phyloP scores from a whole-genome alignment of 2,797 vertebrate species.

The Percopsis omiscomaycus region DNA sequence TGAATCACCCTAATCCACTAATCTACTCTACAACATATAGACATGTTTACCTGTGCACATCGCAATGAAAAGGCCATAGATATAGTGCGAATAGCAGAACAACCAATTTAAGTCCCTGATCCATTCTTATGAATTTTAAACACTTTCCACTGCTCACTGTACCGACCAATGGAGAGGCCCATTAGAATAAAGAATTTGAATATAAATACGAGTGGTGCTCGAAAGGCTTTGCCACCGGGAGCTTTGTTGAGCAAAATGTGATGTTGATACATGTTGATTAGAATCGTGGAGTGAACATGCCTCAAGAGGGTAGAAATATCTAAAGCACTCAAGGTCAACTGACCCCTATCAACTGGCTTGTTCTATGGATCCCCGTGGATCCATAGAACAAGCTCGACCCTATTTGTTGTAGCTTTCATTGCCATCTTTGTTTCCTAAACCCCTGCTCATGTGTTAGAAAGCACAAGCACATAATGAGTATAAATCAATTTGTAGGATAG shows the following conservation, averaged over 20 bases:
- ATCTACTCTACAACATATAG: too few species aligned
- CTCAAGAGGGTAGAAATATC: slow-evolving; percentile 1
- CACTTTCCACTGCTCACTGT: slow-evolving; percentile 35
- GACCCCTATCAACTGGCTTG: slow-evolving; percentile 34
- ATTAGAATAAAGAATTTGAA: slow-evolving; percentile 51
- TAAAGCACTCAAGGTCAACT: slow-evolving; percentile 12
- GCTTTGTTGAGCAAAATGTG: too few species aligned
- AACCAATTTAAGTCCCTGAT: slow-evolving; percentile 14
- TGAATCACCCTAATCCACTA: too few species aligned
- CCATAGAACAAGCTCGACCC: slow-evolving; percentile 12
- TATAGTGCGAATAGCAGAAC: slow-evolving; percentile 4
- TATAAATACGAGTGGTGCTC: slow-evolving; percentile 20
- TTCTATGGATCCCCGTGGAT: slow-evolving; percentile 19
- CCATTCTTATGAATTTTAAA: slow-evolving; percentile 44
- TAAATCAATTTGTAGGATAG: background rate
- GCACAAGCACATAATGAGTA: slow-evolving; percentile 5
- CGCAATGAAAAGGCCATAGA: too few species aligned
- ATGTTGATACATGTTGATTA: too few species aligned
- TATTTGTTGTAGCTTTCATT: slow-evolving; percentile 28
- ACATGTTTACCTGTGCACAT: too few species aligned
- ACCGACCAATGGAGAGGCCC: slow-evolving; percentile 40
- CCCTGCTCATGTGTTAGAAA: background rate
- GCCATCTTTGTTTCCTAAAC: slow-evolving; percentile 26
- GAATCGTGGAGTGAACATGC: background rate
- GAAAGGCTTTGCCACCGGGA: background rate